Evolutionary conservation across 1,140 invertebrate species (phyloP).

Genomic region (Aphis gossypii): DNA sequence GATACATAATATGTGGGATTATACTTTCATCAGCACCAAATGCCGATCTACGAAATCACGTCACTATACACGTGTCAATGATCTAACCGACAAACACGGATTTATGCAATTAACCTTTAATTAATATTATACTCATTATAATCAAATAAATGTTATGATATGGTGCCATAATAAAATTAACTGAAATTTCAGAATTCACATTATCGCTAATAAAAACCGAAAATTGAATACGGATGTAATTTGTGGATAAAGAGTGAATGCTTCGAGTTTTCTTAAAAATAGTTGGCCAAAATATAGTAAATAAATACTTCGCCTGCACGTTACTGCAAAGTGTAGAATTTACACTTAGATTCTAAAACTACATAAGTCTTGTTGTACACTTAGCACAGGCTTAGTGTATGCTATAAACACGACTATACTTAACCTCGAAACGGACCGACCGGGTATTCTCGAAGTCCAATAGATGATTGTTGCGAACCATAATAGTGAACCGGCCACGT

Average conservation of each 20-base stretch:
- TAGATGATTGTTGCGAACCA: conserved; percentile 80
- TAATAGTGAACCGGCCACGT: conserved; percentile 79
- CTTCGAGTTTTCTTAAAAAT: neutral
- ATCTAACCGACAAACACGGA: neutral
- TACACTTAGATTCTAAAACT: neutral
- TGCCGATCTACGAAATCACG: neutral
- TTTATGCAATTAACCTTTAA: neutral
- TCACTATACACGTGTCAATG: neutral
- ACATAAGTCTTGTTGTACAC: neutral
- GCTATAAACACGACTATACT: neutral
- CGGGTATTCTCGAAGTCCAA: conserved; percentile 81
- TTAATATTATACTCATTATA: neutral
- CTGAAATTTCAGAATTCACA: no score
- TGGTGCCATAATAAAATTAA: neutral
- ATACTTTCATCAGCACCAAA: no score
- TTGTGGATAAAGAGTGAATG: neutral
- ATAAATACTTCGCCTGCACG: neutral
- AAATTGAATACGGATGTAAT: neutral
- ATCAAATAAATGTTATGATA: neutral
- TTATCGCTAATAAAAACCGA: neutral
- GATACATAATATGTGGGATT: no score
- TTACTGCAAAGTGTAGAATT: neutral
- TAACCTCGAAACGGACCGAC: conserved; percentile 59
- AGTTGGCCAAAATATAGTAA: neutral
- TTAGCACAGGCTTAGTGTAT: no score